These are phyloP conservation scores for Orgyia antiqua DNA, from an alignment of 2,888 invertebrate genomes.

Conservation along the genomic window DNA sequence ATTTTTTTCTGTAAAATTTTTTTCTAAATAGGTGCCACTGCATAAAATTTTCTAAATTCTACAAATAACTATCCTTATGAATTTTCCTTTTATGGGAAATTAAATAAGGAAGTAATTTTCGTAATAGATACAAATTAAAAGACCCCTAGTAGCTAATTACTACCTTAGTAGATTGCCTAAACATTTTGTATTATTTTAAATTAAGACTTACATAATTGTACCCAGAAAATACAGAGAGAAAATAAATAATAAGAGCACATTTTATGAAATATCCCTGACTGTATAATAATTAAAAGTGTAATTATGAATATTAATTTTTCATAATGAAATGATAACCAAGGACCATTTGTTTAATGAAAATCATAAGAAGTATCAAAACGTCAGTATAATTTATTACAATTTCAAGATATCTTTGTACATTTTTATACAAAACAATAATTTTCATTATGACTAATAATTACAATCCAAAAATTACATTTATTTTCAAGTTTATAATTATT, in stretches of 20 bases:
- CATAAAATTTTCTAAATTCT: too few relatives aligned
- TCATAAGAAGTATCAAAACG: constrained; percentile 72
- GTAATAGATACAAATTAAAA: too few relatives aligned
- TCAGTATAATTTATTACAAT: constrained; percentile 77
- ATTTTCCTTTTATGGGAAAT: too few relatives aligned
- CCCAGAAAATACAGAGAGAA: neutral
- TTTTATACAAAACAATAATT: constrained; percentile 77
- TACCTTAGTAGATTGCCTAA: too few relatives aligned
- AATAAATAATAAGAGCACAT: too few relatives aligned
- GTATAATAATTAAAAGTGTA: constrained; percentile 17
- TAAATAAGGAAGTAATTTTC: too few relatives aligned
- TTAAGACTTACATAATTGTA: constrained; percentile 1
- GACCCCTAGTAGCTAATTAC: too few relatives aligned
- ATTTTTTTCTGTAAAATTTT: too few relatives aligned
- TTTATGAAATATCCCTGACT: constrained; percentile 5
- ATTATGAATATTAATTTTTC: constrained; percentile 19
- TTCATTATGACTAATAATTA: constrained; percentile 74
- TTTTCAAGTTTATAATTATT: constrained; percentile 73
- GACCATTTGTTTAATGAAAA: constrained; percentile 43
- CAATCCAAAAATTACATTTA: constrained; percentile 76
- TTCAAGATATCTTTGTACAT: constrained; percentile 75
- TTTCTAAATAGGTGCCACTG: too few relatives aligned
- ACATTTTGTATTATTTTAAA: constrained; percentile 3
- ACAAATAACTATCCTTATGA: too few relatives aligned
- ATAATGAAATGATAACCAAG: constrained; percentile 17